Evolutionary conservation across 2,888 invertebrate species (phyloP).

Genomic region (Dexiosoma caninum): DNA sequence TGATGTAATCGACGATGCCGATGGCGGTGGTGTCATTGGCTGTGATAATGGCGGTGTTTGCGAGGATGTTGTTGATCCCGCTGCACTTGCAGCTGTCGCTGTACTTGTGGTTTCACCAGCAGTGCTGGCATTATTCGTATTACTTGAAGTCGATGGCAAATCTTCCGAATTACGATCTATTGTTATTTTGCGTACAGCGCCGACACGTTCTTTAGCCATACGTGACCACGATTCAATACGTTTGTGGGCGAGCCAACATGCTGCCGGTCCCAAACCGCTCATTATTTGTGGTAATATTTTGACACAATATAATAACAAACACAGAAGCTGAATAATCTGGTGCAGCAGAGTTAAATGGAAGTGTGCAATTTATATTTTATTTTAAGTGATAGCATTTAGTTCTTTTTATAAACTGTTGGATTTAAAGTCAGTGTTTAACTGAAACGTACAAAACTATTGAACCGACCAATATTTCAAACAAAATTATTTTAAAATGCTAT

Average conservation of each 20-base stretch:
- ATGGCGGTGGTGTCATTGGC: slow-evolving; percentile 76
- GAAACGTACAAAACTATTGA: too few species aligned
- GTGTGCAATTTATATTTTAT: not conserved
- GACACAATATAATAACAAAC: slow-evolving; percentile 12
- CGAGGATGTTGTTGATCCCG: slow-evolving; percentile 64
- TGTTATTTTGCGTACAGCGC: slow-evolving; percentile 77
- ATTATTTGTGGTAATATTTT: slow-evolving; percentile 73
- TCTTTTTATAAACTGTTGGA: too few species aligned
- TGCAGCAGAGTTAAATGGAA: not conserved
- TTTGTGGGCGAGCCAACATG: slow-evolving; percentile 88
- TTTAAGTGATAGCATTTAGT: not conserved
- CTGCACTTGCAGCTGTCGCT: slow-evolving; percentile 26
- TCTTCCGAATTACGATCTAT: slow-evolving; percentile 75
- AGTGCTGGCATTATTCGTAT: slow-evolving; percentile 19
- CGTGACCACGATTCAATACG: slow-evolving; percentile 87
- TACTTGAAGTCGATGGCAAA: slow-evolving; percentile 67
- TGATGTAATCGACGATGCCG: slow-evolving; percentile 76
- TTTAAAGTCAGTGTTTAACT: too few species aligned
- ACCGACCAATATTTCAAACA: too few species aligned
- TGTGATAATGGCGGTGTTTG: slow-evolving; percentile 65
- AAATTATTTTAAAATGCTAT: too few species aligned
- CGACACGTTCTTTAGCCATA: slow-evolving; percentile 83
- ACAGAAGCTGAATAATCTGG: not conserved
- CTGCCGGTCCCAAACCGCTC: slow-evolving; percentile 86
- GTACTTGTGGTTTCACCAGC: slow-evolving; percentile 26